phyloP scores from a whole-genome alignment of 2,888 invertebrate species.

The Lycocerus yunnanus region DNA sequence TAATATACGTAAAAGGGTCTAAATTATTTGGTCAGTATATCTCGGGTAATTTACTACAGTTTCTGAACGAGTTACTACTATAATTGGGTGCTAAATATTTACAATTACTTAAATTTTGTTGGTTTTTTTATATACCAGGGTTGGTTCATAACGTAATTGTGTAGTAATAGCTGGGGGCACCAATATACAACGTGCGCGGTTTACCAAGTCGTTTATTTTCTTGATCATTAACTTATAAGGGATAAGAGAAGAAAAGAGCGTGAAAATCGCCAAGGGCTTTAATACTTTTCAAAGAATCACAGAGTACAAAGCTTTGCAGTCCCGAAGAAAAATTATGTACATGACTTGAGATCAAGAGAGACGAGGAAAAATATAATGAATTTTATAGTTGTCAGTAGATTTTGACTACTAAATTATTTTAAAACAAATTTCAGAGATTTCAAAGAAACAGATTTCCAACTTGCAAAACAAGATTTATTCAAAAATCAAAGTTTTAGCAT shows the following conservation, averaged over 20 bases:
- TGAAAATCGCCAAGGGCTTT: too few species aligned
- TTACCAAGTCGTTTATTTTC: background rate
- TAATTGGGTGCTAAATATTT: background rate
- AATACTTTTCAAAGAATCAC: too few species aligned
- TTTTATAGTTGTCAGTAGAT: background rate
- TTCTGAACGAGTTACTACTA: background rate
- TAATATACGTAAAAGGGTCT: background rate
- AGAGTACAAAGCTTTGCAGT: background rate
- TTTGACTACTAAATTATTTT: too few species aligned
- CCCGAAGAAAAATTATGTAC: background rate
- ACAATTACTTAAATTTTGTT: background rate
- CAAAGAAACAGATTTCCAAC: too few species aligned
- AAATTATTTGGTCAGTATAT: background rate
- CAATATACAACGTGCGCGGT: background rate
- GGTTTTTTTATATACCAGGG: background rate
- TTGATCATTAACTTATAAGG: background rate
- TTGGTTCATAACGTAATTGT: too few species aligned
- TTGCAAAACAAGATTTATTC: too few species aligned
- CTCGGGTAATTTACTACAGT: background rate
- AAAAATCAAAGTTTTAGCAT: too few species aligned
- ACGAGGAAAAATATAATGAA: too few species aligned
- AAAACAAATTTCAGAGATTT: too few species aligned
- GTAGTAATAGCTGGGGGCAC: background rate
- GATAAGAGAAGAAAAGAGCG: too few species aligned
- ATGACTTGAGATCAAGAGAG: too few species aligned